These are phyloP conservation scores for Acanthurus lineatus DNA, from an alignment of 2,797 vertebrate species.

Conservation along the genomic window DNA sequence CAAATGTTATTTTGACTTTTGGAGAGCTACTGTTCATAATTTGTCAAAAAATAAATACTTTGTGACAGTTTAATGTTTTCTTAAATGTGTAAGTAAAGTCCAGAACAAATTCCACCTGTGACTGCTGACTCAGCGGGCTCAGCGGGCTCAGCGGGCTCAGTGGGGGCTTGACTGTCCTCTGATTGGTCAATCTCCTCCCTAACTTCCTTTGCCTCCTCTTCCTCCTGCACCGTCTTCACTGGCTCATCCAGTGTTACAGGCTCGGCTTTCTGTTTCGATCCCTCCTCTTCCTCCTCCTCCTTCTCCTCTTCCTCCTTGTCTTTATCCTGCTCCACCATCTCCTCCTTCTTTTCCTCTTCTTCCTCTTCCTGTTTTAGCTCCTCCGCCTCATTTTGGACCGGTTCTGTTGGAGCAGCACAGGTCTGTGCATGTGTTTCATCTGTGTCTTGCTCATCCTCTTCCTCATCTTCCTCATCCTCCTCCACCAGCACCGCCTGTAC, in stretches of 20 bases:
- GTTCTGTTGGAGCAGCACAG: slow-evolving; percentile 28
- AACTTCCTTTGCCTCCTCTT: slow-evolving; percentile 49
- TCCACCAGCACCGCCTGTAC: slow-evolving; percentile 82
- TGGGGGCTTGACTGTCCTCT: slow-evolving; percentile 31
- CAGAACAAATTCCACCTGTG: slow-evolving; percentile 60
- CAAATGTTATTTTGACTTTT: not conserved
- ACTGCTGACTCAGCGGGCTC: slow-evolving; percentile 52
- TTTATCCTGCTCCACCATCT: slow-evolving; percentile 16
- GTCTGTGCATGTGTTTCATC: slow-evolving; percentile 39
- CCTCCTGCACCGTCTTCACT: slow-evolving; percentile 38
- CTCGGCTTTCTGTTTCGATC: slow-evolving; percentile 43
- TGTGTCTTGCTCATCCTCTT: slow-evolving; percentile 46
- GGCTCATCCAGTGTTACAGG: slow-evolving; percentile 25
- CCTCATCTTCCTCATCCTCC: slow-evolving; percentile 78
- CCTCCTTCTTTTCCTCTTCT: slow-evolving; percentile 2
- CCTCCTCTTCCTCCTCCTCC: slow-evolving; percentile 19
- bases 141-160: not conserved
- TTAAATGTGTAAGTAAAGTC: too few relatives aligned
- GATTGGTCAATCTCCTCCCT: slow-evolving; percentile 54
- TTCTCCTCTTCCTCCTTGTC: not conserved
- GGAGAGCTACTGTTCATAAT: not conserved
- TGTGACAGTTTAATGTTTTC: too few relatives aligned
- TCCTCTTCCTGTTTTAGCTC: slow-evolving; percentile 37
- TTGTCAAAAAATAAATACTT: too few relatives aligned
- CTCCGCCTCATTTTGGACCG: slow-evolving; percentile 39